Conservation (phyloP, 1,140 invertebrate genomes). For the Galleria mellonella region DNA sequence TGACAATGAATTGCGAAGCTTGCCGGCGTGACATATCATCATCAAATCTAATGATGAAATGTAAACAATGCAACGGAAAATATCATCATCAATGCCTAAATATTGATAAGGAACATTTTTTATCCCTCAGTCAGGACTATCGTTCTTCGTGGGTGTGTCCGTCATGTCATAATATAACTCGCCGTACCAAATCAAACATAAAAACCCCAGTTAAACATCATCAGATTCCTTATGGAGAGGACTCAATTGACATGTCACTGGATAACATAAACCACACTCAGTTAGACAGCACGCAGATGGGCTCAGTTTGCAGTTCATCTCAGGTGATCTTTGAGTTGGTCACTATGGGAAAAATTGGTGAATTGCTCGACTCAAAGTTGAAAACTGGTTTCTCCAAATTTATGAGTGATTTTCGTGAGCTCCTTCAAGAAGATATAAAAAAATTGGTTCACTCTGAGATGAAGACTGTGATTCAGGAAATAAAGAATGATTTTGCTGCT, state of each 20-base stretch:
- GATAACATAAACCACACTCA: not conserved
- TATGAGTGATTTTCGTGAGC: not conserved
- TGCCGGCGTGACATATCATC: not conserved
- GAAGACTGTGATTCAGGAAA: not conserved
- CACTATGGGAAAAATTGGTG: not conserved
- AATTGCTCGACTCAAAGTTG: not conserved
- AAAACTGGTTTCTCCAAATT: not conserved
- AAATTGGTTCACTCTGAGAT: not conserved
- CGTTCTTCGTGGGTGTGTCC: not conserved
- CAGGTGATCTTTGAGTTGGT: no score
- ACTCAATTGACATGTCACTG: constrained; percentile 1
- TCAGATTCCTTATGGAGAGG: not conserved
- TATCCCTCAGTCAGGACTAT: not conserved
- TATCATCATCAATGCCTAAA: constrained; percentile 2
- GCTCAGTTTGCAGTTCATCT: no score
- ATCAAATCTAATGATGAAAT: not conserved
- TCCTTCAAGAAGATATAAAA: not conserved
- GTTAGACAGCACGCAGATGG: not conserved
- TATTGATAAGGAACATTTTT: not conserved
- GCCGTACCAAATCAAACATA: not conserved
- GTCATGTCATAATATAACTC: not conserved
- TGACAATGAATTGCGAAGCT: constrained; percentile 5
- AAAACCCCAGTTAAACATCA: not conserved
- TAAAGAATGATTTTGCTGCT: not conserved
- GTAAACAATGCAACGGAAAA: not conserved